Evolutionary conservation across 2,113 vertebrate species (phyloP).

Genomic region (Larimichthys crocea): DNA sequence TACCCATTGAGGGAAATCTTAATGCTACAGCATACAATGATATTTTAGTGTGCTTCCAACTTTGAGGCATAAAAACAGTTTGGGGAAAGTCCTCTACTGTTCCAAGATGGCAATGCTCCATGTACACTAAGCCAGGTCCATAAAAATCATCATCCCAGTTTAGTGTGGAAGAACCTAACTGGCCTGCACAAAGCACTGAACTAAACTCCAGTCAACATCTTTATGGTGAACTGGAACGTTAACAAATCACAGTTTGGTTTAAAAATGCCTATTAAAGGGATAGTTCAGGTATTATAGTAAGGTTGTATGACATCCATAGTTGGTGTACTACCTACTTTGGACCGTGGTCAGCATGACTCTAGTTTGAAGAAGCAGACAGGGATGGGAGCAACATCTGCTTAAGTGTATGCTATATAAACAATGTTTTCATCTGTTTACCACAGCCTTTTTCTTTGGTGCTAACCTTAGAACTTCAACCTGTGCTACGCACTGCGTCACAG

Average conservation of each 20-base stretch:
- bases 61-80: not conserved
- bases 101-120: not conserved
- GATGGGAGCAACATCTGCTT: too few relatives aligned
- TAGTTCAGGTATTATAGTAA: too few relatives aligned
- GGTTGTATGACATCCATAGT: too few relatives aligned
- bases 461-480: too few relatives aligned
- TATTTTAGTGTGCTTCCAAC: not conserved
- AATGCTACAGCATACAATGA: too few relatives aligned
- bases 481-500: too few relatives aligned
- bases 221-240: not conserved
- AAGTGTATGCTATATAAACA: too few relatives aligned
- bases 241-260: not conserved
- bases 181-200: not conserved
- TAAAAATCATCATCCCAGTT: not conserved
- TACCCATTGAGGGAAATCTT: not conserved
- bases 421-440: too few relatives aligned
- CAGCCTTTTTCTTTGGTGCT: too few relatives aligned
- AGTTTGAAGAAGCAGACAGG: too few relatives aligned
- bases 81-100: not conserved
- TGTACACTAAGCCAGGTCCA: not conserved
- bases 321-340: too few relatives aligned
- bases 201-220: not conserved
- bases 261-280: not conserved
- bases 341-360: too few relatives aligned
- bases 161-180: not conserved